These are phyloP conservation scores for Holothuria scabra DNA, from an alignment of 53 echinoderm and acorn worm species.

Conservation along the genomic window DNA sequence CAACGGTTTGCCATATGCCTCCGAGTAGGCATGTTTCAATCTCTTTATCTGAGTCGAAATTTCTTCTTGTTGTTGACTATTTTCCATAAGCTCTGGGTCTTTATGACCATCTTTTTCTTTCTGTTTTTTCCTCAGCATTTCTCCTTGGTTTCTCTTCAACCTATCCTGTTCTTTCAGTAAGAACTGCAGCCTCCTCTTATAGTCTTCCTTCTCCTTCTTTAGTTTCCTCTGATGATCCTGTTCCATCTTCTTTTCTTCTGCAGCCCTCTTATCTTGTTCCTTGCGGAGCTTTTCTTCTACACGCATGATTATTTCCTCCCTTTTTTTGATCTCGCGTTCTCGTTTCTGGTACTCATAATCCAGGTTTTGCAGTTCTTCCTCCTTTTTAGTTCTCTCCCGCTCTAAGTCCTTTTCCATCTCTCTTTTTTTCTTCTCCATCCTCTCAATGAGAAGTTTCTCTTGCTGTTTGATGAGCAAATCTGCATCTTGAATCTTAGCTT, in stretches of 20 bases:
- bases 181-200: conserved; percentile 60
- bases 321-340: conserved; percentile 54
- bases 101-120: conserved; percentile 75
- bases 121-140: conserved; percentile 80
- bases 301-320: conserved; percentile 41
- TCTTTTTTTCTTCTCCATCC: conserved; percentile 67
- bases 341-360: conserved; percentile 59
- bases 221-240: conserved; percentile 55
- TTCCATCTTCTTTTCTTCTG: conserved; percentile 58
- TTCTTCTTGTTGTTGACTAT: conserved; percentile 76
- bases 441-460: conserved; percentile 51
- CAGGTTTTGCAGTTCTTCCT: conserved; percentile 52
- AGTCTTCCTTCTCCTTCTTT: conserved; percentile 67
- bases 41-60: conserved; percentile 69
- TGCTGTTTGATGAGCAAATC: conserved; percentile 64
- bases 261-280: conserved; percentile 53
- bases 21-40: conserved; percentile 63
- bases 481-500: conserved; percentile 41
- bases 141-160: conserved; percentile 74
- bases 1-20: conserved; percentile 47
- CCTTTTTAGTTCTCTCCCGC: conserved; percentile 51
- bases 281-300: conserved; percentile 55
- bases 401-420: conserved; percentile 67
- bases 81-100: conserved; percentile 81
- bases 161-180: conserved; percentile 76